These are phyloP conservation scores for Caenorhabditis japonica DNA, from an alignment of 2,888 invertebrate species.

Conservation along the genomic window DNA sequence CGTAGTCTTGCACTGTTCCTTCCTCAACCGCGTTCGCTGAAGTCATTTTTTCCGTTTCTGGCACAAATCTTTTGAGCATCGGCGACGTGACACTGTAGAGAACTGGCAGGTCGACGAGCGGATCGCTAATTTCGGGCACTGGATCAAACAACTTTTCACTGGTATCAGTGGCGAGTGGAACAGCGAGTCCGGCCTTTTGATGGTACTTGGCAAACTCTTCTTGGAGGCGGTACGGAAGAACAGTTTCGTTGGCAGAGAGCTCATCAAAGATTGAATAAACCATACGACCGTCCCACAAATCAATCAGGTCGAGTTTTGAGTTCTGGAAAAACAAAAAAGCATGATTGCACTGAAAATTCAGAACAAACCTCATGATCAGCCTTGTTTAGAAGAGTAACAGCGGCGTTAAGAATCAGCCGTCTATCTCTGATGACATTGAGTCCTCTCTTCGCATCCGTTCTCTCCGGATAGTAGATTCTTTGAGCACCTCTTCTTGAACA, in stretches of 20 bases:
- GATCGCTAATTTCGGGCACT: constrained; percentile 52
- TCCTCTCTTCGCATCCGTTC: constrained; percentile 59
- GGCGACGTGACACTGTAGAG: constrained; percentile 64
- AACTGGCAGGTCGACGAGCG: constrained; percentile 56
- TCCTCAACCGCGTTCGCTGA: constrained; percentile 56
- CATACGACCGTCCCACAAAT: constrained; percentile 76
- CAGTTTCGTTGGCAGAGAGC: constrained; percentile 57
- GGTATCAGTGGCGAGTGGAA: constrained; percentile 70
- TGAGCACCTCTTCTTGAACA: constrained; percentile 63
- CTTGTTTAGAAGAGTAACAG: constrained; percentile 58
- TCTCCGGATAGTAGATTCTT: constrained; percentile 55
- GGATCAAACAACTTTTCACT: constrained; percentile 71
- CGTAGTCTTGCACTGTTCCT: constrained; percentile 60
- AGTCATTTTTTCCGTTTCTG: constrained; percentile 58
- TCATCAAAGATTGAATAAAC: constrained; percentile 67
- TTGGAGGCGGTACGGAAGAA: constrained; percentile 73
- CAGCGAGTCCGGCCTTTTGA: constrained; percentile 63
- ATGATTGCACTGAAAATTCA: not conserved
- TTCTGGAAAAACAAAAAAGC: constrained; percentile 2
- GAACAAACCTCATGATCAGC: constrained; percentile 53
- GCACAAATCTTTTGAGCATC: constrained; percentile 66
- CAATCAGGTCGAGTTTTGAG: constrained; percentile 59
- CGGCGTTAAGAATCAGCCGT: constrained; percentile 62
- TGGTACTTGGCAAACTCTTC: constrained; percentile 72
- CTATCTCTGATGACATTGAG: constrained; percentile 62